A percentile compares a stretch with the other conserved stretches of the same genome.
Evolutionary conservation across 2,888 invertebrate genomes (phyloP).

Genomic region (Agrenia bidenticulata): DNA sequence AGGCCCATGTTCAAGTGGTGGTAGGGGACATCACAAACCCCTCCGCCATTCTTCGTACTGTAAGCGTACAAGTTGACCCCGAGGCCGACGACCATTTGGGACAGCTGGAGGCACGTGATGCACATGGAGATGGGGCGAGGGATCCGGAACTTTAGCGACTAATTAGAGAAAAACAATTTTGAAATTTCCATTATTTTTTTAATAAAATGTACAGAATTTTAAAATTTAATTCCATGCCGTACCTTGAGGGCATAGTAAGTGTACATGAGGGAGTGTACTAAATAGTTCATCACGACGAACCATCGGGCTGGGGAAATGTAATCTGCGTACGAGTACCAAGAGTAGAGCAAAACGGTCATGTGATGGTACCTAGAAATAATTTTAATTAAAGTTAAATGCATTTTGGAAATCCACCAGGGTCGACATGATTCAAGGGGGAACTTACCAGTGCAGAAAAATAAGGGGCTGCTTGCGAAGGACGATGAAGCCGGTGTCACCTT

Average conservation of each 20-base stretch:
- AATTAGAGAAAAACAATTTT: no score
- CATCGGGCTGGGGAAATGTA: constrained; percentile 86
- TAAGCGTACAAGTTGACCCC: constrained; percentile 85
- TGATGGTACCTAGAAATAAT: constrained; percentile 70
- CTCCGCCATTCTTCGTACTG: constrained; percentile 62
- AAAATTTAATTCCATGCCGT: constrained; percentile 70
- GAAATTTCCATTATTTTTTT: no score
- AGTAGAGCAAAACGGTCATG: constrained; percentile 89
- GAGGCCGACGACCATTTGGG: constrained; percentile 74
- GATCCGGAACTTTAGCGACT: constrained; percentile 54
- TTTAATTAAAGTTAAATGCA: neutral
- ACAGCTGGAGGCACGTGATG: constrained; percentile 67
- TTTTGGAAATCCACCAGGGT: neutral
- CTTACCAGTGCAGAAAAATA: constrained; percentile 86
- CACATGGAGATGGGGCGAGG: constrained; percentile 83
- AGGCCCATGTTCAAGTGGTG: constrained; percentile 83
- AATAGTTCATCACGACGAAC: constrained; percentile 95
- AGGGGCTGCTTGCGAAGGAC: constrained; percentile 88
- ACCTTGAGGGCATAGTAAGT: constrained; percentile 65
- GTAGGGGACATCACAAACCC: constrained; percentile 78
- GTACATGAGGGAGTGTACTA: constrained; percentile 82
- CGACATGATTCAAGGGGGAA: no score
- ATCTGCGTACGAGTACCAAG: constrained; percentile 90
- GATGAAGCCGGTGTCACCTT: constrained; percentile 83
- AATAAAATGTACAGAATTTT: no score